phyloP scores from a whole-genome alignment of 2,888 invertebrate species.

The Metallyticus violacea region DNA sequence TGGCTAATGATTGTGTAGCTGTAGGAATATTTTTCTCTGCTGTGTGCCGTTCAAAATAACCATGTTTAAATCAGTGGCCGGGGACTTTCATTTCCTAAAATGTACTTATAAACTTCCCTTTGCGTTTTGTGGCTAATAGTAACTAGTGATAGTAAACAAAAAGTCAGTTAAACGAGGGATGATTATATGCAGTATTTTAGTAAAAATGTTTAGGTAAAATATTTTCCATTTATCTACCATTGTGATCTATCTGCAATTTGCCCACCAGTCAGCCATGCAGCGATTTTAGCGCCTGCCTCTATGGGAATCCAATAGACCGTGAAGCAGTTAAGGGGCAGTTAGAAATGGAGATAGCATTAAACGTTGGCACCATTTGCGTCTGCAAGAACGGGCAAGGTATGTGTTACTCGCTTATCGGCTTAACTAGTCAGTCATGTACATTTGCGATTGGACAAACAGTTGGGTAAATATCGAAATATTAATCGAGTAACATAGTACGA shows the following conservation, averaged over 20 bases:
- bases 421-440: neutral
- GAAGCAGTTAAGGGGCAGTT: neutral
- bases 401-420: neutral
- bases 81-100: too few species aligned
- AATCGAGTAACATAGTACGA: neutral
- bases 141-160: too few species aligned
- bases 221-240: neutral
- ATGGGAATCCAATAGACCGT: conserved; percentile 17
- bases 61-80: too few species aligned
- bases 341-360: conserved; percentile 5
- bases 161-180: too few species aligned
- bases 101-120: too few species aligned
- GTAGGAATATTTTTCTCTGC: too few species aligned
- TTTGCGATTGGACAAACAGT: neutral
- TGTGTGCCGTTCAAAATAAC: too few species aligned
- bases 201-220: neutral
- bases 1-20: too few species aligned
- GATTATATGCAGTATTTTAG: too few species aligned
- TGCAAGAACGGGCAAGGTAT: neutral
- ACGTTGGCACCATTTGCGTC: neutral
- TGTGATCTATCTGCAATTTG: neutral
- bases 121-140: too few species aligned
- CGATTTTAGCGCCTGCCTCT: neutral
- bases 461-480: neutral
- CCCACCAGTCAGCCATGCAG: neutral